A percentile compares a stretch with the other conserved stretches of the same genome.
These are phyloP conservation scores for Stegastes partitus DNA, from an alignment of 2,113 vertebrate genomes.

Conservation along the genomic window DNA sequence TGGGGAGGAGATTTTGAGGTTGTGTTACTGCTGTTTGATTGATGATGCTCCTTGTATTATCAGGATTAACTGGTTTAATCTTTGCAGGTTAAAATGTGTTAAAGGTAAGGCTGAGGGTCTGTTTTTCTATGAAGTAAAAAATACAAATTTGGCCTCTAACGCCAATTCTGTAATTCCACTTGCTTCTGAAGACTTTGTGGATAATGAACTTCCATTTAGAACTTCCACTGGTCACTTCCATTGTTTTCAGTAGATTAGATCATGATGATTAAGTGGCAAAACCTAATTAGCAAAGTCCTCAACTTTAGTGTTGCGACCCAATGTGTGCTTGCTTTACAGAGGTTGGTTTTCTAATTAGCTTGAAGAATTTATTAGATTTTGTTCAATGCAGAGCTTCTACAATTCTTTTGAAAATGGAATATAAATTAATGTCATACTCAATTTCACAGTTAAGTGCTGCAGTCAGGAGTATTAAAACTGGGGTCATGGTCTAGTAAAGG, in stretches of 20 bases:
- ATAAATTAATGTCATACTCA: conserved; percentile 25
- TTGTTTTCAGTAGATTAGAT: neutral
- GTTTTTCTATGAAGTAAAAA: neutral
- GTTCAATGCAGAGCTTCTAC: neutral
- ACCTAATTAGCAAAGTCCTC: neutral
- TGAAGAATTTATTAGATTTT: neutral
- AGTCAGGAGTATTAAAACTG: conserved; percentile 30
- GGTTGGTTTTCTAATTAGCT: neutral
- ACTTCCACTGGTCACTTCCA: no score
- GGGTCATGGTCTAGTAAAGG: conserved; percentile 50
- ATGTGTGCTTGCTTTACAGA: neutral
- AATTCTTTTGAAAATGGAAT: conserved; percentile 23
- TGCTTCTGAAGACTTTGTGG: no score
- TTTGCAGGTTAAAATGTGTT: no score
- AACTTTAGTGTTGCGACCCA: neutral
- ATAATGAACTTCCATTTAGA: no score
- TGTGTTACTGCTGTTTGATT: neutral
- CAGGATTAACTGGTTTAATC: no score
- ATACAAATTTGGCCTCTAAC: neutral
- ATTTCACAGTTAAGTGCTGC: conserved; percentile 51
- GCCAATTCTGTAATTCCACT: no score
- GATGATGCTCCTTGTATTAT: no score
- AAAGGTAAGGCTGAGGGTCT: no score
- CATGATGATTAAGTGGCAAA: neutral
- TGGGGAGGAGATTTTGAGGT: neutral